phyloP scores from a whole-genome alignment of 1,140 invertebrate species.

The Meloidogyne floridensis region DNA sequence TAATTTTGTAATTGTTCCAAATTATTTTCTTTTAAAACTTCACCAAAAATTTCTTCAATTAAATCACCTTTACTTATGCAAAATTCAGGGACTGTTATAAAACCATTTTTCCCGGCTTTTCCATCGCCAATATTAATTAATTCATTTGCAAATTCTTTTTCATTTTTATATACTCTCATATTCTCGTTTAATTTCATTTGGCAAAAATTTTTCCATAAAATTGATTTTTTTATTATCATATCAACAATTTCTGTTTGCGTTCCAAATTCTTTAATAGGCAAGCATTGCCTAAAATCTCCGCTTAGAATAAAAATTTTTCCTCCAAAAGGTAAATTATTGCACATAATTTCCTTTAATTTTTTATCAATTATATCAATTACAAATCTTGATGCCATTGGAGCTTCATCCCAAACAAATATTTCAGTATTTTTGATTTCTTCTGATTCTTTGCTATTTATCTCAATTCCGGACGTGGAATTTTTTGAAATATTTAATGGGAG shows the following conservation, averaged over 20 bases:
- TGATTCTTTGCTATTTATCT: conserved; percentile 31
- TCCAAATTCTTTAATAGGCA: conserved; percentile 36
- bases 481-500: conserved; percentile 25
- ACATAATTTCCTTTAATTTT: conserved; percentile 33
- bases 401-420: conserved; percentile 36
- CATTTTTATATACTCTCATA: conserved; percentile 21
- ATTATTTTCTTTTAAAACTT: conserved; percentile 24
- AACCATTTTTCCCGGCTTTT: conserved; percentile 38
- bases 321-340: conserved; percentile 30
- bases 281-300: conserved; percentile 29
- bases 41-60: conserved; percentile 33
- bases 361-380: conserved; percentile 19
- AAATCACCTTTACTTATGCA: conserved; percentile 19
- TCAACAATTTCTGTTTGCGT: conserved; percentile 24
- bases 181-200: conserved; percentile 2
- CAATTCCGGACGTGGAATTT: conserved; percentile 28
- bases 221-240: conserved; percentile 27
- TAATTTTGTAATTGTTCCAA: conserved; percentile 18
- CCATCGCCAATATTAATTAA: background rate
- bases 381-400: conserved; percentile 30
- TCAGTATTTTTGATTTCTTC: conserved; percentile 33
- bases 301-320: conserved; percentile 29
- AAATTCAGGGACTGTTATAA: conserved; percentile 36
- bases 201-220: conserved; percentile 24
- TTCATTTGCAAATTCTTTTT: conserved; percentile 14